Conservation (phyloP, 2,888 invertebrate species). For the Lasius platythorax region DNA sequence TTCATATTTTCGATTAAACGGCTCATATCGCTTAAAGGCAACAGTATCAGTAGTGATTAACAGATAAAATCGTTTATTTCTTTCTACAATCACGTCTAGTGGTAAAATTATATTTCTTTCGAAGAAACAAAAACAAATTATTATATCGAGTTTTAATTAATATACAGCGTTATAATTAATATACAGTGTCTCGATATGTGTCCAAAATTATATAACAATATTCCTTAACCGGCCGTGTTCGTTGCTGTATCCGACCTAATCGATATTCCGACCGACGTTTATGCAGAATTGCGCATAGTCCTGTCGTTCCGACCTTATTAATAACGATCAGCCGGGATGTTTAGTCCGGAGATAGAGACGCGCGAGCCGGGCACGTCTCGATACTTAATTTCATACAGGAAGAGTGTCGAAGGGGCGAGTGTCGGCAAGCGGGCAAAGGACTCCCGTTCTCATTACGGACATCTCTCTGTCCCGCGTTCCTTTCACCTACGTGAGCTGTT, state of each 20-base stretch:
- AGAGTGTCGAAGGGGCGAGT: slow-evolving; percentile 58
- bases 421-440: slow-evolving; percentile 19
- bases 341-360: slow-evolving; percentile 65
- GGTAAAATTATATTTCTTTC: background rate
- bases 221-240: slow-evolving; percentile 9
- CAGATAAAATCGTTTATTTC: slow-evolving; percentile 8
- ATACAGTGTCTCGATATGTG: background rate
- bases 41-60: background rate
- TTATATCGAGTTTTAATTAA: background rate
- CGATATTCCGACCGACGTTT: slow-evolving; percentile 42
- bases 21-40: background rate
- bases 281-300: slow-evolving; percentile 39
- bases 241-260: slow-evolving; percentile 17
- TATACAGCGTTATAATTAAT: background rate
- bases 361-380: slow-evolving; percentile 64
- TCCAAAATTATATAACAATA: slow-evolving; percentile 22
- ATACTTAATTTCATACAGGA: slow-evolving; percentile 70
- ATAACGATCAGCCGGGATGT: slow-evolving; percentile 67
- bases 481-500: slow-evolving; percentile 56
- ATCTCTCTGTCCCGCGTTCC: slow-evolving; percentile 45
- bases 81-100: background rate
- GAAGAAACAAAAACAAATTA: background rate
- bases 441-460: slow-evolving; percentile 52
- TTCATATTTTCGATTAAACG: background rate
- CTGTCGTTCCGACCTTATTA: slow-evolving; percentile 61